Evolutionary conservation across 1,140 invertebrate genomes (phyloP), one percentile per base, ranked within the genome.

Genomic region (Drosophila lini): DNA sequence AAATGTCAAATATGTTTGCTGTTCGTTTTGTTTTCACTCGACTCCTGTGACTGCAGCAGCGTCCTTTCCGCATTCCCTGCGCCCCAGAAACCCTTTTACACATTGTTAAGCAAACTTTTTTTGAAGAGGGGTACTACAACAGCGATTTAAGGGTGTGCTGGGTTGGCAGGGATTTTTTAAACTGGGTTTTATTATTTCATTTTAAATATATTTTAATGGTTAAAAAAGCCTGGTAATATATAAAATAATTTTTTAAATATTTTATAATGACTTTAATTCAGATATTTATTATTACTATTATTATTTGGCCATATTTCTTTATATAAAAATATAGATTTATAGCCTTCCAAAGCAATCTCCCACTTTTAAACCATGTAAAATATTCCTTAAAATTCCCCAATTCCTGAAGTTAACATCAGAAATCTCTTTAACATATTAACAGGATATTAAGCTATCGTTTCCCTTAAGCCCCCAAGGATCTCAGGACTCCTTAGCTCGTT

Each of bases 1-100:
- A 86, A 88, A 86, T 86, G 79, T 86, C 82, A 86, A 86, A 86
- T 86, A 88, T 88, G 71, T 86, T 85, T 85, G 74, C 82, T 65
- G 69, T 75, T 68, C 77, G 65, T 56, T 73, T 84, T 69, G 63
- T 52, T 81, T 50, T 65, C 53, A 55, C 48, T 47, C 76, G 45
- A 53, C 45, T 59, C 41, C 60, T 59, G 44, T 47, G 63, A 38
- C 44, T 56, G 28, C 38, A 44, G 32, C 22, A 36, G 16, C 25
- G 50, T 44, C 60, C 60, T 22, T 36, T 32, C 65, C 44, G 38
- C n/a, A n/a, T 31, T 41, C 74, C 68, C 47, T 52, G 61, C 53
- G 40, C 53, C 56, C 60, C 57, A 63, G 64, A 74, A 86, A 69
- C 48, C 76, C 47, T 53, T 82, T 88, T 70, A 78, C 83, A 88